Percentiles rank a stretch among this genome's conserved stretches.
phyloP scores from a whole-genome alignment of 1,140 invertebrate genomes.

The Palaemon carinicauda region DNA sequence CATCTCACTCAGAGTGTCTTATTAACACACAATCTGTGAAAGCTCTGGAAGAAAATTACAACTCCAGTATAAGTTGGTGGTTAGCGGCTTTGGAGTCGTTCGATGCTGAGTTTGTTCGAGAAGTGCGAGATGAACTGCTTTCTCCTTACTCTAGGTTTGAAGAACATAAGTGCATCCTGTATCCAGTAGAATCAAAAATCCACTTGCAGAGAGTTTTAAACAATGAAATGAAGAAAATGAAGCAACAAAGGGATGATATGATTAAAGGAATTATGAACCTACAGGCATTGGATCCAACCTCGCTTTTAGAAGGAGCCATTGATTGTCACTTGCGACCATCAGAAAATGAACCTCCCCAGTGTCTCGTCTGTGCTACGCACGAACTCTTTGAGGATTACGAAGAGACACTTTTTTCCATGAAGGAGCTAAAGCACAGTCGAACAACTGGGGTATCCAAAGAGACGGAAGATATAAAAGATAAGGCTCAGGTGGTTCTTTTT shows the following conservation, averaged over 20 bases:
- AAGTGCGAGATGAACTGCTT: constrained; percentile 66
- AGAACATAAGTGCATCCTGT: constrained; percentile 56
- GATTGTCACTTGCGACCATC: constrained; percentile 74
- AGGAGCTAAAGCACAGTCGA: constrained; percentile 61
- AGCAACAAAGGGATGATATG: constrained; percentile 64
- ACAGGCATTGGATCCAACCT: constrained; percentile 61
- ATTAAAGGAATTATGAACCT: constrained; percentile 64
- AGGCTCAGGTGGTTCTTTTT: constrained; percentile 63
- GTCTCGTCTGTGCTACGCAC: constrained; percentile 68
- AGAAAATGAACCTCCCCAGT: constrained; percentile 61
- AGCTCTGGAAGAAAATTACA: constrained; percentile 51
- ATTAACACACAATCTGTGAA: constrained; percentile 61
- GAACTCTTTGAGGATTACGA: constrained; percentile 70
- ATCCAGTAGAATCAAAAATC: constrained; percentile 36
- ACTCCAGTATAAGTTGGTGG: constrained; percentile 34
- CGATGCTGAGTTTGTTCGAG: constrained; percentile 64
- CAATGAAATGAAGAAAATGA: constrained; percentile 65
- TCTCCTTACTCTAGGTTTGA: constrained; percentile 55
- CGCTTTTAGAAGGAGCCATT: constrained; percentile 70
- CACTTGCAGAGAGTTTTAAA: constrained; percentile 66
- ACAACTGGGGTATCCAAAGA: constrained; percentile 58
- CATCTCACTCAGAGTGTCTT: constrained; percentile 44
- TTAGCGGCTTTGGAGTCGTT: constrained; percentile 57
- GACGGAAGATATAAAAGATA: constrained; percentile 57
- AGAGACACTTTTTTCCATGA: constrained; percentile 67